Conservation (phyloP, 1,140 invertebrate species). For the Ladona fulva region DNA sequence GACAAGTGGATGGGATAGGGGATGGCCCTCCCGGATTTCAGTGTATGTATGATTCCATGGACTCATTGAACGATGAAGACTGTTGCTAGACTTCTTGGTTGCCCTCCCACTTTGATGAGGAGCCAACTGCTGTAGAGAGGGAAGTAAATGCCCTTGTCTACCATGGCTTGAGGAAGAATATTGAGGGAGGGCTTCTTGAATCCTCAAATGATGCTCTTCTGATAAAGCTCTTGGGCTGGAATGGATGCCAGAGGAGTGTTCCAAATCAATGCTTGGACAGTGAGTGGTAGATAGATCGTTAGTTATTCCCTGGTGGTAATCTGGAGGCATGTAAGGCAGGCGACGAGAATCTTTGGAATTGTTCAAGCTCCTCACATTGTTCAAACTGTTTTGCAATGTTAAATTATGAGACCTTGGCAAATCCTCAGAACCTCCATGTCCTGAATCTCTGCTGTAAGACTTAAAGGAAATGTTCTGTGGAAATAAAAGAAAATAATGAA, state of each 20-base stretch:
- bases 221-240: conserved; percentile 17
- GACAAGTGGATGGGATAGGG: conserved; percentile 34
- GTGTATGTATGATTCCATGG: conserved; percentile 57
- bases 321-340: conserved; percentile 23
- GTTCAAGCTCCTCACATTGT: conserved; percentile 24
- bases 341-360: conserved; percentile 1
- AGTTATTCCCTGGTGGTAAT: conserved; percentile 21
- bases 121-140: conserved; percentile 27
- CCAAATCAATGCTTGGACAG: conserved; percentile 12
- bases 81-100: conserved; percentile 25
- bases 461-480: conserved; percentile 64
- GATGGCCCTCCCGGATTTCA: conserved; percentile 48
- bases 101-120: conserved; percentile 24
- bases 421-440: conserved; percentile 53
- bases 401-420: conserved; percentile 48
- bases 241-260: conserved; percentile 18
- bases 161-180: neutral
- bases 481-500: conserved; percentile 26
- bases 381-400: conserved; percentile 34
- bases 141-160: conserved; percentile 17
- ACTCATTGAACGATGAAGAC: conserved; percentile 34
- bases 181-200: neutral
- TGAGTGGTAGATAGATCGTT: conserved; percentile 12
- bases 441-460: conserved; percentile 52
- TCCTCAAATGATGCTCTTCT: conserved; percentile 6